Percentiles rank a stretch among this genome's conserved stretches.
These are phyloP conservation scores for Euthynnus affinis DNA, from an alignment of 2,797 vertebrate species.

Conservation along the genomic window DNA sequence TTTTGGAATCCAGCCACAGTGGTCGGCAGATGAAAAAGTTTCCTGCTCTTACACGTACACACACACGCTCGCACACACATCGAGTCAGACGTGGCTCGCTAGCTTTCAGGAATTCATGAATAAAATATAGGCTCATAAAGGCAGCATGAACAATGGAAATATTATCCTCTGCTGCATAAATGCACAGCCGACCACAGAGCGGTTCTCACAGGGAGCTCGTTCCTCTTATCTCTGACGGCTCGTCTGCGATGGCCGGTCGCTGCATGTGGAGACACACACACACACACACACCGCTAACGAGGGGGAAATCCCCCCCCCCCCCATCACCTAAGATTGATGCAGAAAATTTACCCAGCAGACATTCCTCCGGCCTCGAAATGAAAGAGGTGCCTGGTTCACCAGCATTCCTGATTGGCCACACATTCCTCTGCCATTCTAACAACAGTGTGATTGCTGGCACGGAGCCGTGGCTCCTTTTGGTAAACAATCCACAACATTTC, in stretches of 20 bases:
- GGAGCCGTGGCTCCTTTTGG: conserved; percentile 38
- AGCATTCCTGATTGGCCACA: conserved; percentile 80
- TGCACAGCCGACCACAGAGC: conserved; percentile 62
- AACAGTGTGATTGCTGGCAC: conserved; percentile 54
- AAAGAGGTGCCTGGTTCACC: conserved; percentile 75
- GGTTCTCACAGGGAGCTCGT: conserved; percentile 62
- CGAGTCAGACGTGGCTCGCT: conserved; percentile 53
- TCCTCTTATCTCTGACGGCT: conserved; percentile 76
- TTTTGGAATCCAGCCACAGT: conserved; percentile 60
- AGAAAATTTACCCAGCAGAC: conserved; percentile 74
- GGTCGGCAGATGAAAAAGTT: conserved; percentile 66
- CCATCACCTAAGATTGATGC: conserved; percentile 71
- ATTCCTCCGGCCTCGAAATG: conserved; percentile 74
- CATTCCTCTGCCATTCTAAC: conserved; percentile 68
- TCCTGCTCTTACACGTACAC: conserved; percentile 50
- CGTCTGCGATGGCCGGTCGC: conserved; percentile 53
- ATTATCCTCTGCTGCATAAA: conserved; percentile 77
- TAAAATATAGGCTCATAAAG: conserved; percentile 79
- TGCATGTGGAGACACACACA: conserved; percentile 70
- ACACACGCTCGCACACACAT: conserved; percentile 43
- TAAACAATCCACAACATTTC: conserved; percentile 43
- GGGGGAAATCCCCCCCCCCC: background rate
- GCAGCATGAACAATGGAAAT: conserved; percentile 83
- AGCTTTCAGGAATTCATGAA: conserved; percentile 81
- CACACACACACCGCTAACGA: conserved; percentile 62